Conservation (phyloP, 2,888 invertebrate genomes). For the Eilema sororculum region DNA sequence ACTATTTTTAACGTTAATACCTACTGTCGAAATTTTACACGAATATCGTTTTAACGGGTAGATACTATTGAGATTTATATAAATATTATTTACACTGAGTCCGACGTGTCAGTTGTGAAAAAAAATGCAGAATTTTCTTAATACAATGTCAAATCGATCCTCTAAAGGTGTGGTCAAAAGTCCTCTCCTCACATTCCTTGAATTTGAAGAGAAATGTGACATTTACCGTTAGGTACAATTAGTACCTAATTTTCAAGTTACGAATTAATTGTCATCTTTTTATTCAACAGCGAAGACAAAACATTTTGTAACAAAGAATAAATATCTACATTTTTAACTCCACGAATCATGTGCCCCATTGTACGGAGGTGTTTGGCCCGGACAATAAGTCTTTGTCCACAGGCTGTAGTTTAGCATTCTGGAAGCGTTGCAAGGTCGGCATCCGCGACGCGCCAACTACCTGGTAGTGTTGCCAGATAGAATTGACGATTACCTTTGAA, state of each 20-base stretch:
- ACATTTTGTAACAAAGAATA: neutral
- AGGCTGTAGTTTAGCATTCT: constrained; percentile 55
- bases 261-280: neutral
- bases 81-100: too few relatives aligned
- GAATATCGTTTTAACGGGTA: too few relatives aligned
- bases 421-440: constrained; percentile 54
- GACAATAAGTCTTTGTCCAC: constrained; percentile 60
- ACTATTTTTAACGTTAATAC: too few relatives aligned
- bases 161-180: neutral
- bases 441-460: constrained; percentile 46
- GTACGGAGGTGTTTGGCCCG: constrained; percentile 54
- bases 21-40: too few relatives aligned
- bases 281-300: neutral
- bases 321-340: constrained; percentile 20
- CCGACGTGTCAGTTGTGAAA: too few relatives aligned
- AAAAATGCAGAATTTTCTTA: too few relatives aligned
- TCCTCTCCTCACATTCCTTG: too few relatives aligned
- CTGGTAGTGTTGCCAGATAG: constrained; percentile 35
- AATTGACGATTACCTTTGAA: constrained; percentile 26
- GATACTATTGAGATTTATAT: too few relatives aligned
- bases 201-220: neutral
- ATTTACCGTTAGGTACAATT: neutral
- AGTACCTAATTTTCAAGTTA: neutral
- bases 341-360: constrained; percentile 27
- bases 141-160: too few relatives aligned